Percentiles rank a stretch among this genome's conserved stretches.
phyloP scores from a whole-genome alignment of 2,888 invertebrate species.

The Agonum fuliginosum region DNA sequence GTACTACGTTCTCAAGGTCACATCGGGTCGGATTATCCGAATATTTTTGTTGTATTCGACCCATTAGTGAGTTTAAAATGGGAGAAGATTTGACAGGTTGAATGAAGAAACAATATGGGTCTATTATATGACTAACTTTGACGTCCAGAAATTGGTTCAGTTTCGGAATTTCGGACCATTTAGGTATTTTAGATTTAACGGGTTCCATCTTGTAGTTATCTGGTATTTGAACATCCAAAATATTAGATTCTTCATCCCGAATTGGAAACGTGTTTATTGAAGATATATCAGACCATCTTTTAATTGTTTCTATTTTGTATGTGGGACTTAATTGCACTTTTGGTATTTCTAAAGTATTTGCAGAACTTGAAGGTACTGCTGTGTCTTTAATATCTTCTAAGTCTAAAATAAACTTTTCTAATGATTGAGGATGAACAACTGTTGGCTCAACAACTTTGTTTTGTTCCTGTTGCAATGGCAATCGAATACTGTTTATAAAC shows the following conservation, averaged over 20 bases:
- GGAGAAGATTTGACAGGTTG: slow-evolving; percentile 73
- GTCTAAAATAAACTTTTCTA: background rate
- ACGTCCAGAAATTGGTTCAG: slow-evolving; percentile 81
- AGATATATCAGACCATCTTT: background rate
- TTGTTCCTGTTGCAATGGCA: background rate
- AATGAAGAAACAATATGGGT: slow-evolving; percentile 83
- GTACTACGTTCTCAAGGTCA: slow-evolving; percentile 67
- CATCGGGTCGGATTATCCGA: slow-evolving; percentile 73
- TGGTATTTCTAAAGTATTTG: background rate
- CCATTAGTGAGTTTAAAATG: slow-evolving; percentile 79
- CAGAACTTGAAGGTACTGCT: no score
- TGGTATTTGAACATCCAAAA: background rate
- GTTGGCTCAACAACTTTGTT: slow-evolving; percentile 13
- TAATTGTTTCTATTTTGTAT: background rate
- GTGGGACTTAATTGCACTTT: background rate
- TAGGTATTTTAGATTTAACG: slow-evolving; percentile 64
- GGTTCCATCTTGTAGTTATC: no score
- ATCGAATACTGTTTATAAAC: background rate
- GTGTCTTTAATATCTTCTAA: background rate
- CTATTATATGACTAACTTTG: slow-evolving; percentile 84
- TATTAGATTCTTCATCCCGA: background rate
- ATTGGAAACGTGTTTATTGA: background rate
- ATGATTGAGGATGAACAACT: background rate
- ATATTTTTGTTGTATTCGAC: slow-evolving; percentile 78
- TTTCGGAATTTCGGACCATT: slow-evolving; percentile 71